phyloP scores from a whole-genome alignment of 2,888 invertebrate genomes.

The Altica lythri region DNA sequence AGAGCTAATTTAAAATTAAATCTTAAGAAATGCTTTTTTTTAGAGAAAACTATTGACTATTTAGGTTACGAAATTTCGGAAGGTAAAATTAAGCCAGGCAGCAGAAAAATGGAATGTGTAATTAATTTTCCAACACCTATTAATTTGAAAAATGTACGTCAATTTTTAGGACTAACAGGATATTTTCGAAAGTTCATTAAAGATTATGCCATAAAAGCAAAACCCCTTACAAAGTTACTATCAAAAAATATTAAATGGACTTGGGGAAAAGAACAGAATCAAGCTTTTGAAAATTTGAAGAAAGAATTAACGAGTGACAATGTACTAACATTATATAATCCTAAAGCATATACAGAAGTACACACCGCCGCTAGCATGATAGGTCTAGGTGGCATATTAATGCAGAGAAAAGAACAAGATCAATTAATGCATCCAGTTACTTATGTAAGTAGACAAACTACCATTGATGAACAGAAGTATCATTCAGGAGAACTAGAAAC shows the following conservation, averaged over 20 bases:
- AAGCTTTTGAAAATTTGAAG: constrained; percentile 3
- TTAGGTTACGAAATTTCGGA: constrained; percentile 25
- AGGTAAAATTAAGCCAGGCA: constrained; percentile 17
- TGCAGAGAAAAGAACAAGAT: neutral
- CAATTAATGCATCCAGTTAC: neutral
- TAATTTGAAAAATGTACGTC: constrained; percentile 25
- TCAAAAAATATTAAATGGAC: neutral
- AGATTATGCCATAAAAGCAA: neutral
- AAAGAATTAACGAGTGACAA: neutral
- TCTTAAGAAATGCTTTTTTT: constrained; percentile 29
- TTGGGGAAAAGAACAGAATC: neutral
- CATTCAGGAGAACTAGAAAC: too few species aligned
- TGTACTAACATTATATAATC: neutral
- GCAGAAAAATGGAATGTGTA: constrained; percentile 22
- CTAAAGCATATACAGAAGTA: neutral
- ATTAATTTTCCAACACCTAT: constrained; percentile 14
- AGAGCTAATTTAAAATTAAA: constrained; percentile 28
- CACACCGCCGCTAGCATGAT: constrained; percentile 1
- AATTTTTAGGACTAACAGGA: constrained; percentile 3
- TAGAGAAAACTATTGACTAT: constrained; percentile 22
- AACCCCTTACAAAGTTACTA: neutral
- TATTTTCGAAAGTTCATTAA: constrained; percentile 1
- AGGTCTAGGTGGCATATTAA: neutral
- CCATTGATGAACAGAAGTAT: neutral
- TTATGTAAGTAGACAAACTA: constrained; percentile 2